Evolutionary conservation across 2,888 invertebrate genomes (phyloP).

Genomic region (Coenonympha arcania): DNA sequence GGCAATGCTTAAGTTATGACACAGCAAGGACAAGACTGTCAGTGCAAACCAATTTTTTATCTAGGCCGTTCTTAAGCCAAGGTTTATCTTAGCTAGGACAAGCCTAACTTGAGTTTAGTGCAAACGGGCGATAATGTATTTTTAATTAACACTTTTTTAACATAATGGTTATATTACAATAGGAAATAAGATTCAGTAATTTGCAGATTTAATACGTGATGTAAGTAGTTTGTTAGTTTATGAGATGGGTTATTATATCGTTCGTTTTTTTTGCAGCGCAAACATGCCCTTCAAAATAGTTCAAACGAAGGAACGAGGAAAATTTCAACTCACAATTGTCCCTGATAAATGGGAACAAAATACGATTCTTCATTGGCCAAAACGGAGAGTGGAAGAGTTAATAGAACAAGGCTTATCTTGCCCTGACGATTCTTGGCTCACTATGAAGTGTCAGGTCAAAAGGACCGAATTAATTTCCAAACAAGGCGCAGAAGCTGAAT

Average conservation of each 20-base stretch:
- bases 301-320: not conserved
- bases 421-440: not conserved
- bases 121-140: too few relatives aligned
- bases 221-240: not conserved
- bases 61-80: too few relatives aligned
- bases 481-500: not conserved
- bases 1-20: too few relatives aligned
- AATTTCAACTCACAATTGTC: not conserved
- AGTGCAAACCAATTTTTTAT: too few relatives aligned
- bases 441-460: not conserved
- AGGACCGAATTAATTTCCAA: not conserved
- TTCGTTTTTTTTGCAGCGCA: not conserved
- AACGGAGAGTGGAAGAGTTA: not conserved
- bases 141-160: not conserved
- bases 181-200: not conserved
- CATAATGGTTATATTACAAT: not conserved
- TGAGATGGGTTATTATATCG: not conserved
- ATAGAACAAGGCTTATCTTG: not conserved
- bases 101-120: too few relatives aligned
- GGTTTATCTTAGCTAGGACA: too few relatives aligned
- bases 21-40: too few relatives aligned
- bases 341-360: not conserved
- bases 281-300: not conserved
- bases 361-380: not conserved
- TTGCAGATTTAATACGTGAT: not conserved